Evolutionary conservation across 2,113 vertebrate genomes (phyloP), one percentile per base, ranked within the genome.

Genomic region (Marmota flaviventris): DNA sequence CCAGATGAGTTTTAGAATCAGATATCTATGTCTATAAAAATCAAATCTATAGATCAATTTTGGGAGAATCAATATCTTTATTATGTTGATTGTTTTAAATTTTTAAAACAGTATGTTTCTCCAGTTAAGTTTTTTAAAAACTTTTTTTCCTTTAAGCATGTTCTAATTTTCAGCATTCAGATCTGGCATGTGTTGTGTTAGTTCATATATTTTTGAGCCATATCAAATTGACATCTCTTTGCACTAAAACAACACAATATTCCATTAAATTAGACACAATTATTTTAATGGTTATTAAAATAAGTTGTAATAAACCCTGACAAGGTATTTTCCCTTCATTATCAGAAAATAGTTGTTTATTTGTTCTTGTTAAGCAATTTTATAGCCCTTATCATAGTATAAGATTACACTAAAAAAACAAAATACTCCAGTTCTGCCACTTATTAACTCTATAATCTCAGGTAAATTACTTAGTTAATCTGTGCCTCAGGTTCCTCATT

Each of bases 251-350:
- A 89, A n/a, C n/a, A 83, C 2, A 79, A 56, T 73, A 82, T 75
- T 18, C 14, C 65, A 81, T 85, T 95, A 94, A 94, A 70, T 75
- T 42, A n/a, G 20, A 0, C 27, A 79, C 37, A 86, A 73, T 94
- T 94, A 93, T 93, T 95, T 97, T 93, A 89, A 85, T 93, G 78
- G 58, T 72, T 95, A 10, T 95, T 96, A 93, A 87, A 96, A 42
- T 85, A 93, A 93, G 58, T 87, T 95, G 61, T 86, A 86, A 86
- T 93, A 78, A 93, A 75, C 20, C 4, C 16, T 51, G 72, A 73
- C 6, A 95, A 90, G 16, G 56, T 93, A 16, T 87, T 95, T 96
- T 45, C 25, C 24, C 22, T 94, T 77, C 51, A 53, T 87, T 86
- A 97, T 85, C 85, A 85, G 61, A 92, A 91, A 94, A 79, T 61